phyloP scores from a whole-genome alignment of 2,888 invertebrate genomes.

The Camptogramma bilineatum region DNA sequence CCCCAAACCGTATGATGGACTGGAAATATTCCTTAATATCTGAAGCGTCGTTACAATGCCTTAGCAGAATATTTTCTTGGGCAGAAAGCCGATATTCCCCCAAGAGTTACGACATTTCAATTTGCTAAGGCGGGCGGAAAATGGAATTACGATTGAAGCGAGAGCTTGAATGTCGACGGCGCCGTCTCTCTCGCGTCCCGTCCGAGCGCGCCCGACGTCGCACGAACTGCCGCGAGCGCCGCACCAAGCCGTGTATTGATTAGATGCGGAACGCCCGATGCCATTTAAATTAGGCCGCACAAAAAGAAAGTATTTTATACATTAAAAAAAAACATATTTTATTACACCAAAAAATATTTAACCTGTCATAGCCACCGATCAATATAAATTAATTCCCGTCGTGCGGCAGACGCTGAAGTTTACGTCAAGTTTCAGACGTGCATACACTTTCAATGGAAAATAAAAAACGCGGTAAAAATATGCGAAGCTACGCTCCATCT shows the following conservation, averaged over 20 bases:
- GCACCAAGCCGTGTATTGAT: slow-evolving; percentile 83
- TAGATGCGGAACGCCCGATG: slow-evolving; percentile 85
- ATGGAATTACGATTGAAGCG: slow-evolving; percentile 86
- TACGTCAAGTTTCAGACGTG: slow-evolving; percentile 21
- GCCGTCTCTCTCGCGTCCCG: slow-evolving; percentile 52
- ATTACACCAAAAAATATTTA: slow-evolving; percentile 8
- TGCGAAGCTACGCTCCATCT: neutral
- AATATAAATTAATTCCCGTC: slow-evolving; percentile 12
- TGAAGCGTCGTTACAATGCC: slow-evolving; percentile 81
- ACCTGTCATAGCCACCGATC: neutral
- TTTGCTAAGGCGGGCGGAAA: slow-evolving; percentile 87
- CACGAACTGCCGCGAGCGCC: slow-evolving; percentile 72
- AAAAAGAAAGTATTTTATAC: slow-evolving; percentile 65
- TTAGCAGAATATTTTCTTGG: slow-evolving; percentile 83
- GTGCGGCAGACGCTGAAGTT: slow-evolving; percentile 19
- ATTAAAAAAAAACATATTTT: slow-evolving; percentile 16
- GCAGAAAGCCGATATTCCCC: slow-evolving; percentile 86
- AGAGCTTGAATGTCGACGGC: slow-evolving; percentile 72
- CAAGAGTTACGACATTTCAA: slow-evolving; percentile 86
- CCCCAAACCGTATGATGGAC: slow-evolving; percentile 76
- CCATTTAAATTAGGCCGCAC: slow-evolving; percentile 85
- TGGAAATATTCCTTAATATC: slow-evolving; percentile 83
- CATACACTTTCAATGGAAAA: slow-evolving; percentile 21
- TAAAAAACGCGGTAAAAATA: slow-evolving; percentile 31
- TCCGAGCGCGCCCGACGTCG: slow-evolving; percentile 65